A percentile compares a stretch with the other conserved stretches of the same genome.
Evolutionary conservation across 1,140 invertebrate genomes (phyloP).

Genomic region (Oreohelix idahoensis): DNA sequence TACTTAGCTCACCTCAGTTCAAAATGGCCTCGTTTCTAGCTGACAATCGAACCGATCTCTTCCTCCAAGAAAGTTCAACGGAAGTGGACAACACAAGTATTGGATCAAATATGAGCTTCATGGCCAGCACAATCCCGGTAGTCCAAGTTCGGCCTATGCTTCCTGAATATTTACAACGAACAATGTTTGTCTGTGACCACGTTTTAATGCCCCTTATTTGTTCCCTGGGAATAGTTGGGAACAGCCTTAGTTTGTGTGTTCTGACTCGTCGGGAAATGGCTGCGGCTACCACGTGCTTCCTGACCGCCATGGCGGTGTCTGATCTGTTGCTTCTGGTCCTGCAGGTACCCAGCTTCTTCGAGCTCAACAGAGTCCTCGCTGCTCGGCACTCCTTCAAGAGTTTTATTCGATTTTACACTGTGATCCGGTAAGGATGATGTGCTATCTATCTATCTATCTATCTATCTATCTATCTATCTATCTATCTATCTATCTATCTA

Average conservation of each 20-base stretch:
- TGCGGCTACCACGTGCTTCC: conserved; percentile 91
- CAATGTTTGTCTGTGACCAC: conserved; percentile 37
- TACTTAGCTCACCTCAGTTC: too few relatives aligned
- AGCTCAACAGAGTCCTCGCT: conserved; percentile 29
- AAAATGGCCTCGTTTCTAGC: not conserved
- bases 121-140: not conserved
- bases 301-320: conserved; percentile 91
- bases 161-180: conserved; percentile 41
- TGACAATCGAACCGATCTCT: not conserved
- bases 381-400: conserved; percentile 40
- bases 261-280: conserved; percentile 89
- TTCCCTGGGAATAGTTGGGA: conserved; percentile 87
- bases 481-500: too few relatives aligned
- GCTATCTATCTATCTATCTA: too few relatives aligned
- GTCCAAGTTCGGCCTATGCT: not conserved
- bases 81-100: not conserved
- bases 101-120: not conserved
- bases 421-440: conserved; percentile 47
- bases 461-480: too few relatives aligned
- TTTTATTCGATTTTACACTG: conserved; percentile 44
- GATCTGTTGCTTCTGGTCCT: conserved; percentile 77
- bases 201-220: conserved; percentile 82
- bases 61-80: not conserved
- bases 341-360: conserved; percentile 48
- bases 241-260: conserved; percentile 91